Conservation (phyloP, 2,113 vertebrate genomes). For the Sinocyclocheilus maitianheensis region DNA sequence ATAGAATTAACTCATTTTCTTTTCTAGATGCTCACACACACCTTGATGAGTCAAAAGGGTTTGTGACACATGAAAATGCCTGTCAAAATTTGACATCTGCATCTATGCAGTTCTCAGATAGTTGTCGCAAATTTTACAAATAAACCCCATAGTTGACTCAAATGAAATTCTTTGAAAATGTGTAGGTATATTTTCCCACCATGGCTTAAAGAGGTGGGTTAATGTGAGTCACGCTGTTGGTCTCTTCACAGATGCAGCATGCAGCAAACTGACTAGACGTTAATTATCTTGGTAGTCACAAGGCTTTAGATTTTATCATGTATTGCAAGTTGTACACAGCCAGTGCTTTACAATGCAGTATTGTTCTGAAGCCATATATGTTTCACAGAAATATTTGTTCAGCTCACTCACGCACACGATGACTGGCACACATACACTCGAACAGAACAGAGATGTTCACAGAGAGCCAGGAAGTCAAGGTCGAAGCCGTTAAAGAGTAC, state of each 20-base stretch:
- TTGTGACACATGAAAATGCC: background rate
- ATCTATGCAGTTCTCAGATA: background rate
- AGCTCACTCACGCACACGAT: background rate
- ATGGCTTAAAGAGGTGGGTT: background rate
- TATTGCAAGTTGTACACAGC: background rate
- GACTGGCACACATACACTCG: background rate
- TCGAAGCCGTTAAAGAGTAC: conserved; percentile 48
- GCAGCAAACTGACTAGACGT: background rate
- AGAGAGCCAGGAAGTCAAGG: conserved; percentile 54
- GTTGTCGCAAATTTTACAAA: background rate
- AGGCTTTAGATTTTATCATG: conserved; percentile 21
- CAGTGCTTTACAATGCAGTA: background rate
- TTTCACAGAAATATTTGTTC: background rate
- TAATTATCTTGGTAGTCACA: conserved; percentile 17
- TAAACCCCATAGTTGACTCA: background rate
- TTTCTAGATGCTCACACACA: background rate
- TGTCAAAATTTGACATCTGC: background rate
- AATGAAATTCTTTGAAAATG: background rate
- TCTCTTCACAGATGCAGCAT: background rate
- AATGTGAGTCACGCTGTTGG: conserved; percentile 8
- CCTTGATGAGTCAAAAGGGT: background rate
- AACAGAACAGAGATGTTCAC: conserved; percentile 25
- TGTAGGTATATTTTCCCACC: background rate
- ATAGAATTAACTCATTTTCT: background rate
- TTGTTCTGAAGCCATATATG: background rate